A percentile compares a stretch with the other conserved stretches of the same genome.
phyloP scores from a whole-genome alignment of 2,113 vertebrate species.

The Malaclemys terrapin region DNA sequence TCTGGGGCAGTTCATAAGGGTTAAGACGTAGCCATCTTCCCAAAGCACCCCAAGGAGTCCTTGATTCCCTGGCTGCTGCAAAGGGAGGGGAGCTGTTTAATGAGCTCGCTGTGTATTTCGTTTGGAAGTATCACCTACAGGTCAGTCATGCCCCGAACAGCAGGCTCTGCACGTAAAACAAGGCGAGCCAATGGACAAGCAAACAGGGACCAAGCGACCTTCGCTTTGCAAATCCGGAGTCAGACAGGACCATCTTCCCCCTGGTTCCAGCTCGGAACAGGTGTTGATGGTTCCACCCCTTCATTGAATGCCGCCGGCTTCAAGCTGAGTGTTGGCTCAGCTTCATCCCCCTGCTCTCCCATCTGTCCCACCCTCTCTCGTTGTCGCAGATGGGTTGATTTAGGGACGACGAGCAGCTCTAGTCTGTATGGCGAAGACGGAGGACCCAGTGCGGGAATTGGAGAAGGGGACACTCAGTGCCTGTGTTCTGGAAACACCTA shows the following conservation, averaged over 20 bases:
- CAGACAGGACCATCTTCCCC: neutral
- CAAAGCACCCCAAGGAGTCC: fast-evolving
- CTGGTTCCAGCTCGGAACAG: neutral
- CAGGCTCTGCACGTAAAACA: neutral
- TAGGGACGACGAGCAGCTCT: neutral
- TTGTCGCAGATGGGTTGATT: too few species aligned
- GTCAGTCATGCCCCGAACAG: neutral
- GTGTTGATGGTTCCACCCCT: neutral
- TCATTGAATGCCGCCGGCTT: neutral
- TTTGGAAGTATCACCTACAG: neutral
- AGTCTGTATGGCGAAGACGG: neutral
- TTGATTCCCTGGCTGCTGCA: fast-evolving
- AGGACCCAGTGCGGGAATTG: neutral
- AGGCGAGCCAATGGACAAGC: neutral
- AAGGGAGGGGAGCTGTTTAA: neutral
- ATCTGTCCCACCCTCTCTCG: too few species aligned
- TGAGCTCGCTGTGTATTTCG: neutral
- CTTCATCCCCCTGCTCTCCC: too few species aligned
- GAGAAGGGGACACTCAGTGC: neutral
- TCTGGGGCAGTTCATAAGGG: neutral
- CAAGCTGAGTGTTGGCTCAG: too few species aligned
- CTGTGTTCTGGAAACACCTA: neutral
- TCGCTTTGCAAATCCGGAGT: neutral
- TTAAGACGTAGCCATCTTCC: neutral
- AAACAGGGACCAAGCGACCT: neutral